Base-by-base conservation (phyloP, 2,113 vertebrate species). In the Gadus macrocephalus region DNA sequence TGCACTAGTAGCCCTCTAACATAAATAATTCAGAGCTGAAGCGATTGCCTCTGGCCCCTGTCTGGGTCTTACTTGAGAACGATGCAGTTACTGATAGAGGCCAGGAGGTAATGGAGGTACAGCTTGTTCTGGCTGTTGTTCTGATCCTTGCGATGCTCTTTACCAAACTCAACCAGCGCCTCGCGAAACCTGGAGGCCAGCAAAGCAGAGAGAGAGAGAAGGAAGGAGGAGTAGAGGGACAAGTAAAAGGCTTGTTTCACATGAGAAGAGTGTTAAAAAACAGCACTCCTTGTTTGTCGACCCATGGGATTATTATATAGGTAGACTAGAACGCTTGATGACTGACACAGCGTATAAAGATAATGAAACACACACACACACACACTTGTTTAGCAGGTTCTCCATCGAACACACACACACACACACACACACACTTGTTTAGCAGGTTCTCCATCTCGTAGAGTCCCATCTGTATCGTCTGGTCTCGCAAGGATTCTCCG, bases 81-180 rank as follows among this genome's bases (percentile, higher is more conserved):
- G 83, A 93, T 90, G 74, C 93, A 96, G 87, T 96, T 96, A 89
- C 95, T 98, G 86, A 98, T 92, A 62, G 91, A 86, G 1, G 96
- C 94, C 86, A 98, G 89, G 14, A 98, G 87, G 78, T 98, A 96
- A 78, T 94, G 89, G 73, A 95, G 78, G 3, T 97, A 96, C 83
- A 93, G 91, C 81, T 91, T 92, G 79, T 90, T 93, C 9, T 87
- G 92, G 75, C 87, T 92, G 28, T 38, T 27, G 0, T 80, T 67
- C 0, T 86, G 89, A 74, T 94, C 85, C 69, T 86, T 92, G 71
- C 92, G 89, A 73, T 94, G 94, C 69, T 93, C 92, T 85, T 93
- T 93, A 31, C 94, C 94, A 0, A 93, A 96, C 7, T 89, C 91
- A 66, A 92, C 92, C 42, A 98, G 91, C 62, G 94, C 91, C 58